Base-by-base conservation (phyloP, 2,113 vertebrate genomes). In the Esox niger region DNA sequence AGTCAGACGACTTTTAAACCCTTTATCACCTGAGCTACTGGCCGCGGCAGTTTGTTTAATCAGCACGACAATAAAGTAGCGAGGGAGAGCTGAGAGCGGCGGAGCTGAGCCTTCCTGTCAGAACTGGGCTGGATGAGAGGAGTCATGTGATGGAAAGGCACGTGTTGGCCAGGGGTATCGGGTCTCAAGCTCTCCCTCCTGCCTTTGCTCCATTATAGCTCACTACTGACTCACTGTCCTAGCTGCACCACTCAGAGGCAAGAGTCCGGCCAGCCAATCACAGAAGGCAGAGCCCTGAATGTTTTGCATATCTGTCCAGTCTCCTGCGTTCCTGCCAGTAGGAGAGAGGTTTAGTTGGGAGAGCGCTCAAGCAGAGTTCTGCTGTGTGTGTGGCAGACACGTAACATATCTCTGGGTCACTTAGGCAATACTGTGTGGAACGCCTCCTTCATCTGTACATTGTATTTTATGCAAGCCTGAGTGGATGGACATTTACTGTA, bases 1-100 rank as follows among this genome's bases (percentile, higher is more conserved):
- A 69, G 68, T 58, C 73, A 75, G 78, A 88, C 87, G 83, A 88
- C 77, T 76, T 81, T 79, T 74, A 88, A 88, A 72, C 81, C 82
- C 85, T 86, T 84, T 81, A 77, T 86, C 79, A 84, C 71, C 66
- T 76, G 72, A 75, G 66, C 64, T 76, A 85, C 77, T 78, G 74
- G 74, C 62, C 68, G 66, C 71, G 63, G 20, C 65, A 67, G 64
- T 77, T 54, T 68, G 77, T 77, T 82, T 62, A 56, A 71, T 31
- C 76, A 66, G 78, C 56, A 57, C 66, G 64, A 70, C 71, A 85
- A 70, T n/a, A 62, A 65, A 73, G 69, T 79, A 57, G 26, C 9
- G 59, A 55, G 11, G 54, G 13, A n/a, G 35, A 35, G 43, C 13
- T 6, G 31, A 13, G 27, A 55, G 21, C 38, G 33, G 4, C 2